phyloP scores from a whole-genome alignment of 2,797 vertebrate genomes.

The Pygocentrus nattereri region DNA sequence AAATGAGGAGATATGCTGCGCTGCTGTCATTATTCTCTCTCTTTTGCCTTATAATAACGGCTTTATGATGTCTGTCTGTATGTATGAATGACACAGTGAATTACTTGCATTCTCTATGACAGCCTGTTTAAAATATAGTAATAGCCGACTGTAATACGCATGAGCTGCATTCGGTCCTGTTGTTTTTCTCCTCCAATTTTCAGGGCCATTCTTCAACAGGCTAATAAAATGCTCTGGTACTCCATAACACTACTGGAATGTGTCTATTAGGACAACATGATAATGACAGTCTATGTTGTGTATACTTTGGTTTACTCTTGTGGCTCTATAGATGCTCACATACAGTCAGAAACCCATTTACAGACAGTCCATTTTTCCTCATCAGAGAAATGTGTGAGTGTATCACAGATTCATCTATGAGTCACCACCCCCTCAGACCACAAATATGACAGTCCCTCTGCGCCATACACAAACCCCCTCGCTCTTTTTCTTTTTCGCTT shows the following conservation, averaged over 20 bases:
- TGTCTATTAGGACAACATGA: neutral
- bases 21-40: no score
- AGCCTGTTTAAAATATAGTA: neutral
- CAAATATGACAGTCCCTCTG: constrained; percentile 71
- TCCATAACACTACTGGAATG: neutral
- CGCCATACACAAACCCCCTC: constrained; percentile 56
- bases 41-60: neutral
- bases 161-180: neutral
- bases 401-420: constrained; percentile 60
- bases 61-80: neutral
- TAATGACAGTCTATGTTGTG: neutral
- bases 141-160: neutral
- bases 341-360: neutral
- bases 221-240: neutral
- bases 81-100: neutral
- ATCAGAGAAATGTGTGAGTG: constrained; percentile 65
- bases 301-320: neutral
- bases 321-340: neutral
- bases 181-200: neutral
- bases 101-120: neutral
- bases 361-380: constrained; percentile 23
- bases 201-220: neutral
- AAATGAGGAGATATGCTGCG: no score
- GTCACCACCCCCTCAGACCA: constrained; percentile 58
- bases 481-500: constrained; percentile 48